Evolutionary conservation across 2,888 invertebrate genomes (phyloP), one percentile per base, ranked within the genome.

Genomic region (Mythimna vitellina): DNA sequence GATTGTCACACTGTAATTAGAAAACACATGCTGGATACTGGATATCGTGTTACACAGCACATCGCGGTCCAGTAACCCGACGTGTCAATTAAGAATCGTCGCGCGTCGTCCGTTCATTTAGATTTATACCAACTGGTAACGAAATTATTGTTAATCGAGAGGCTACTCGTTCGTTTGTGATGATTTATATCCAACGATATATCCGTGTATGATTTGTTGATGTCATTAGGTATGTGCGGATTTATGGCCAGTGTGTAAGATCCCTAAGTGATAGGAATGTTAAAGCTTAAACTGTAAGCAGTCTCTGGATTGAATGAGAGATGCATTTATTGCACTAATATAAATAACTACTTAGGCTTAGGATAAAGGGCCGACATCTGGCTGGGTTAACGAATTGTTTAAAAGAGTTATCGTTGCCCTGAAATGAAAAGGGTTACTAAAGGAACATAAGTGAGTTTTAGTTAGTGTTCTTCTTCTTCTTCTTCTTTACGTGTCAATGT

Each of bases 61-160:
- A 87, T 82, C 85, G 88, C 91, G 93, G 90, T 91, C 93, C 92
- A 93, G 89, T 93, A 92, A 92, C 92, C 92, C 92, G 86, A 86
- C 86, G 92, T 91, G 93, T 93, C 94, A 94, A 95, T 95, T 95
- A 93, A 88, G 83, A 86, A 86, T 85, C 88, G 92, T 82, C 83
- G 80, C 60, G 75, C 80, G 87, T 86, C 86, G 82, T 84, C 83
- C 83, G 87, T 90, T 92, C 89, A 93, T 93, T 91, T 93, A 93
- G 93, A 93, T 93, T 93, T 93, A 93, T 93, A 87, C 88, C 90
- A 88, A 89, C 89, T 89, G 89, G 88, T 92, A 92, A 93, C 92
- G 77, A 91, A 92, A 92, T 93, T 92, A 93, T 91, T 91, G 90
- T 92, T 92, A 90, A 91, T 91, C 88, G 87, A 85, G 86, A 70